Conservation (phyloP, 2,113 vertebrate species). For the Syngnathus scovelli region DNA sequence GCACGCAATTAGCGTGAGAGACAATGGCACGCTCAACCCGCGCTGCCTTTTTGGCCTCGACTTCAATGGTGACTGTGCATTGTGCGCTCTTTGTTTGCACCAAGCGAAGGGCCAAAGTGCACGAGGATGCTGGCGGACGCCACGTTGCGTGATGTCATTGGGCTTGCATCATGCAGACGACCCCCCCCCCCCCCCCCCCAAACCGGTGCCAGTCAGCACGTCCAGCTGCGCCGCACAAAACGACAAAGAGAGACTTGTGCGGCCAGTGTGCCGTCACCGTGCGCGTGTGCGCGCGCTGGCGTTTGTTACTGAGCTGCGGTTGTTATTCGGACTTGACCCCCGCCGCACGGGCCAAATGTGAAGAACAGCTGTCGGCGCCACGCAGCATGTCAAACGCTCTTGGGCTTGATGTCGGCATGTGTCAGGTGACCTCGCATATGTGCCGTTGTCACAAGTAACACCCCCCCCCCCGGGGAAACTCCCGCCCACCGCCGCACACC, state of each 20-base stretch:
- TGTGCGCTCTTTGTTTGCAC: too few relatives aligned
- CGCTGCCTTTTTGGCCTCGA: too few relatives aligned
- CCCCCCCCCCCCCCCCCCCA: conserved; percentile 20
- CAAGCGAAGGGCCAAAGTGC: too few relatives aligned
- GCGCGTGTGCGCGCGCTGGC: too few relatives aligned
- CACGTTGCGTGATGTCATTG: conserved; percentile 55
- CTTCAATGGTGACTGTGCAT: too few relatives aligned
- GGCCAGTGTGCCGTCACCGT: conserved; percentile 64
- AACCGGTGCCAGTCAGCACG: conserved; percentile 66
- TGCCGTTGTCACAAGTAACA: conserved; percentile 39
- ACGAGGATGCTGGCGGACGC: too few relatives aligned
- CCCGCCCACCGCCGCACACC: conserved; percentile 33
- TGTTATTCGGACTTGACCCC: neutral
- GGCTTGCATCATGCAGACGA: conserved; percentile 60
- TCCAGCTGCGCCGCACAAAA: conserved; percentile 66
- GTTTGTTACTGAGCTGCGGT: neutral
- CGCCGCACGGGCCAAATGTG: neutral
- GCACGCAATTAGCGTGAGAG: conserved; percentile 61
- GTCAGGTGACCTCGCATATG: conserved; percentile 5
- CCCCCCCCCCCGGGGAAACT: neutral
- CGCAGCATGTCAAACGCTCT: neutral
- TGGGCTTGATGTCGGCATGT: neutral
- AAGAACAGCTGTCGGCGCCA: neutral
- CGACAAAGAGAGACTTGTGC: conserved; percentile 67
- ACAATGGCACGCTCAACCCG: conserved; percentile 13